Conservation (phyloP, 2,888 invertebrate species). For the Aphidius colemani region DNA sequence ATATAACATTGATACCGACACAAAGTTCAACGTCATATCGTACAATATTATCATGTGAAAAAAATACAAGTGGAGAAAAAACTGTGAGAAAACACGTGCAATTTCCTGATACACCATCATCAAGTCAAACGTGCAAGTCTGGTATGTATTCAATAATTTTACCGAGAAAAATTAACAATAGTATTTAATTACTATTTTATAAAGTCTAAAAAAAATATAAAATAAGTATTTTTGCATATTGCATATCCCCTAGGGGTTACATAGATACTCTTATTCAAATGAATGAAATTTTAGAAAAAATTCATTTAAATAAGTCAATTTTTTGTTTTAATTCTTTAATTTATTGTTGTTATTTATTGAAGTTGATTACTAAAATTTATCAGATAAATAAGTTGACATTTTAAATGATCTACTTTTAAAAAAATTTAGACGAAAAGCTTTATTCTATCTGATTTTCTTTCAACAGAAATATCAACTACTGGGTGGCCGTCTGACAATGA, state of each 20-base stretch:
- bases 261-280: not conserved
- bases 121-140: conserved; percentile 34
- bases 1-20: conserved; percentile 59
- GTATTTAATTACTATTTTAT: not conserved
- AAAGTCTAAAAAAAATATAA: no score
- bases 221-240: no score
- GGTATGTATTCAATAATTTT: conserved; percentile 32
- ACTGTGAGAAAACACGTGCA: conserved; percentile 72
- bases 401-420: no score
- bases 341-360: no score
- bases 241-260: no score
- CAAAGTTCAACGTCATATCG: conserved; percentile 63
- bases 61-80: conserved; percentile 57
- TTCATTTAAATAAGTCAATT: not conserved
- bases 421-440: no score
- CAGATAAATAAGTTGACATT: no score
- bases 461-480: not conserved
- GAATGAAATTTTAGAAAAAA: not conserved
- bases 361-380: no score
- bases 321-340: not conserved
- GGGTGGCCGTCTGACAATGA: conserved; percentile 10
- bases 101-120: conserved; percentile 64
- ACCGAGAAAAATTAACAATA: not conserved
- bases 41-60: conserved; percentile 38
- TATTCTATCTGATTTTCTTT: no score